A percentile compares a stretch with the other conserved stretches of the same genome.
Conservation (phyloP, 2,113 vertebrate species). For the Chloropsis cyanopogon region DNA sequence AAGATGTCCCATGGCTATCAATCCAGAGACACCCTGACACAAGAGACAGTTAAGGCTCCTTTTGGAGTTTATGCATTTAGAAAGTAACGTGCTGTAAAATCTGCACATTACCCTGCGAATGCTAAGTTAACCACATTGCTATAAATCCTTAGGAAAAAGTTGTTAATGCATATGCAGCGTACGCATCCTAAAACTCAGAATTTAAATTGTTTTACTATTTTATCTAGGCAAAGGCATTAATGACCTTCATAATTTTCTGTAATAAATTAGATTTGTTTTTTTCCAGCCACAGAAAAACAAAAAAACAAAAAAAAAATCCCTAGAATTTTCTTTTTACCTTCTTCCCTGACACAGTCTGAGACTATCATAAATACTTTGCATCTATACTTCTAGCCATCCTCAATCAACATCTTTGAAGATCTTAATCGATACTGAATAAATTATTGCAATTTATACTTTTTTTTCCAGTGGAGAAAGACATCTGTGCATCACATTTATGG, state of each 20-base stretch:
- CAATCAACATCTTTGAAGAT: slow-evolving; percentile 34
- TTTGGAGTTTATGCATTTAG: background rate
- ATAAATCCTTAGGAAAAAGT: slow-evolving; percentile 1
- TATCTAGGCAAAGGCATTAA: slow-evolving; percentile 6
- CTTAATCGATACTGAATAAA: slow-evolving; percentile 28
- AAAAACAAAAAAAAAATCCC: background rate
- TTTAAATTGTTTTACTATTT: slow-evolving; percentile 3
- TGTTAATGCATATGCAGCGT: background rate
- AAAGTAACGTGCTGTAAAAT: background rate
- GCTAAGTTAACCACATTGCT: background rate
- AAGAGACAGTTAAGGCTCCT: background rate
- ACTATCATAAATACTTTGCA: background rate
- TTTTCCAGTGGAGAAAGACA: background rate
- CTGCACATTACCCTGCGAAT: background rate
- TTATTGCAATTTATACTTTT: background rate
- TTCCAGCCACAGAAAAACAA: background rate
- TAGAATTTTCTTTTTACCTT: background rate
- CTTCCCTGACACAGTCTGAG: background rate
- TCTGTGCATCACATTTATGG: slow-evolving; percentile 7
- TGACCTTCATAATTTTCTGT: background rate
- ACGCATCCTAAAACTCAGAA: background rate
- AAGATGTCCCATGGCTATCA: background rate
- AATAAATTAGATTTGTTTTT: background rate
- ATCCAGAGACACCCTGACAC: background rate
- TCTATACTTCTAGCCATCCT: background rate